These are phyloP conservation scores for Gopherus flavomarginatus DNA, from an alignment of 2,113 vertebrate genomes.

Conservation along the genomic window DNA sequence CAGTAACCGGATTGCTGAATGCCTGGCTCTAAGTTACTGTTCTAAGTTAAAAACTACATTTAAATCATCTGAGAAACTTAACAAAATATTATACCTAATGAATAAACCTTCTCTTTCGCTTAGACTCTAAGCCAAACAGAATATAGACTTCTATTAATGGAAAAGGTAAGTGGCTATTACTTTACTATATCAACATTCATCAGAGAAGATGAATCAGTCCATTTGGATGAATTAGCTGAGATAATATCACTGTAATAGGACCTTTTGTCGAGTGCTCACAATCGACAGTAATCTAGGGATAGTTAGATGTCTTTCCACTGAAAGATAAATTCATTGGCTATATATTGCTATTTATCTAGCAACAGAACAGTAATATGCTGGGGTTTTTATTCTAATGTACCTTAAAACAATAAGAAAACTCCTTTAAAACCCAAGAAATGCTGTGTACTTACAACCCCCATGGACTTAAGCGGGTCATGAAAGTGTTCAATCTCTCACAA, in stretches of 20 bases:
- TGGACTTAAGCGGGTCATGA: accelerated
- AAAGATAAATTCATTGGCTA: background rate
- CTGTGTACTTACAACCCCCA: background rate
- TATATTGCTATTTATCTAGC: background rate
- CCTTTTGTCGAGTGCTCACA: background rate
- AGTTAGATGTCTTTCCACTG: background rate
- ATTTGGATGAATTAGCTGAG: background rate
- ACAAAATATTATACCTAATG: background rate
- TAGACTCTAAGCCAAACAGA: background rate
- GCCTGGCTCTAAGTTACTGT: background rate
- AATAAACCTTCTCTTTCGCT: background rate
- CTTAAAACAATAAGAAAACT: background rate
- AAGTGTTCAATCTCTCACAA: background rate
- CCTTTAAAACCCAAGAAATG: background rate
- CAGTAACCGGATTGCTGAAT: slow-evolving; percentile 38
- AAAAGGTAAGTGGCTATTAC: background rate
- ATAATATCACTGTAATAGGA: background rate
- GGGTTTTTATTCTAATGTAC: background rate
- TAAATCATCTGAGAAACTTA: background rate
- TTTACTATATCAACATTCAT: background rate
- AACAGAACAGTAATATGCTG: background rate
- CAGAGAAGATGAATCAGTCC: slow-evolving; percentile 21
- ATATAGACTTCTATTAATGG: background rate
- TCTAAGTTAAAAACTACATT: background rate
- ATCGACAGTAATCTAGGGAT: background rate